Percentiles rank a stretch among this genome's conserved stretches.
phyloP scores from a whole-genome alignment of 2,113 vertebrate species.

The Ammospiza nelsoni region DNA sequence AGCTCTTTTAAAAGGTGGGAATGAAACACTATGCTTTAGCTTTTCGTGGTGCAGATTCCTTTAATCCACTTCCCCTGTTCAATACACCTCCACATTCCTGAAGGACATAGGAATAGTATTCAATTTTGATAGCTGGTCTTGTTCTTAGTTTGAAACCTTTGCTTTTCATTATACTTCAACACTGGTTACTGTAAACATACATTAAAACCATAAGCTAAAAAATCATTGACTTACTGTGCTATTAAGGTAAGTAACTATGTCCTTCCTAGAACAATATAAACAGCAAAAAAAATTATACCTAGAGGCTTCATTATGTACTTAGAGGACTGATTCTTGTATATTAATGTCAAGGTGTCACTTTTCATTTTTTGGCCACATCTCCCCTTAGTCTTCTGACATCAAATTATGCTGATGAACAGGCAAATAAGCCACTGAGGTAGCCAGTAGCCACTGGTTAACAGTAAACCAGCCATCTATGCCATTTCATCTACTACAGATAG shows the following conservation, averaged over 20 bases:
- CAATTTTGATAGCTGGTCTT: background rate
- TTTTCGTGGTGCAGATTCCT: background rate
- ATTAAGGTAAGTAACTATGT: background rate
- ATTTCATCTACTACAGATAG: background rate
- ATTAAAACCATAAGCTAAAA: background rate
- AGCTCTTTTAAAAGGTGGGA: background rate
- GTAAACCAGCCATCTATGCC: background rate
- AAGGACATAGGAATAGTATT: background rate
- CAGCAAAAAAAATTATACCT: background rate
- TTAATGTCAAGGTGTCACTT: background rate
- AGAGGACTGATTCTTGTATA: background rate
- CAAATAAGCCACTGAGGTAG: background rate
- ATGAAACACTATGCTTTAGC: background rate
- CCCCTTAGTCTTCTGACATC: background rate
- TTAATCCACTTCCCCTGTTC: rapidly evolving
- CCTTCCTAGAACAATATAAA: background rate
- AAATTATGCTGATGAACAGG: background rate
- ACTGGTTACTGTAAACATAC: background rate
- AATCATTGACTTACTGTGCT: background rate
- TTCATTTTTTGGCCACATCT: background rate
- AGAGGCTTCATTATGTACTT: background rate
- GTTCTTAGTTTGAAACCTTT: background rate
- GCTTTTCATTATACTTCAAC: background rate
- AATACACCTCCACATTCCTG: background rate
- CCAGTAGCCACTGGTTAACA: background rate